phyloP scores from a whole-genome alignment of 2,113 vertebrate species.

The Onychorhynchus coronatus region DNA sequence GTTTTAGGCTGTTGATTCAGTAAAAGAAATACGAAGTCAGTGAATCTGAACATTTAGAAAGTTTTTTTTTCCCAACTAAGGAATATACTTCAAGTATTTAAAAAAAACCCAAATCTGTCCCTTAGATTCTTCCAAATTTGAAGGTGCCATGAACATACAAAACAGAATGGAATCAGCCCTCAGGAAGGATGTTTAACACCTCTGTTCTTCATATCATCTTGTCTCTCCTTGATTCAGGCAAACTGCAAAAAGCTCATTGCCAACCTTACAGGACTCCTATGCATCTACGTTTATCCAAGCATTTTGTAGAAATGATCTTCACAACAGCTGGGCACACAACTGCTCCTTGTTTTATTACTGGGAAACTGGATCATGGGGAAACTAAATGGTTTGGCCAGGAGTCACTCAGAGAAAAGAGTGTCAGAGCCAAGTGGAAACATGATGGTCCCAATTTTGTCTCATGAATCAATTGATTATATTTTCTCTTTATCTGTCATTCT shows the following conservation, averaged over 20 bases:
- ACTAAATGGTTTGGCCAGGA: not conserved
- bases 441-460: not conserved
- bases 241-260: slow-evolving; percentile 24
- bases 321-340: slow-evolving; percentile 9
- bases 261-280: slow-evolving; percentile 25
- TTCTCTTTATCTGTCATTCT: not conserved
- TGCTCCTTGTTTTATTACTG: slow-evolving; percentile 12
- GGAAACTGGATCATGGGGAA: slow-evolving; percentile 4
- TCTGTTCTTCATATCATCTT: slow-evolving; percentile 28
- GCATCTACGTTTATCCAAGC: not conserved
- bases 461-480: not conserved
- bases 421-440: not conserved
- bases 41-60: not conserved
- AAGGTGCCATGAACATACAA: not conserved
- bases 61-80: not conserved
- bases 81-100: not conserved
- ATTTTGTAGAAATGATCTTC: not conserved
- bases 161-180: not conserved
- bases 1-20: not conserved
- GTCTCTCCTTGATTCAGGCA: not conserved
- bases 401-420: not conserved
- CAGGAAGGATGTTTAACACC: slow-evolving; percentile 22
- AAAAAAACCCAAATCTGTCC: not conserved
- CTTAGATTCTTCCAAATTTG: not conserved
- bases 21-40: not conserved